Percentiles rank a stretch among this genome's conserved stretches.
These are phyloP conservation scores for Anableps anableps DNA, from an alignment of 2,797 vertebrate genomes.

Conservation along the genomic window DNA sequence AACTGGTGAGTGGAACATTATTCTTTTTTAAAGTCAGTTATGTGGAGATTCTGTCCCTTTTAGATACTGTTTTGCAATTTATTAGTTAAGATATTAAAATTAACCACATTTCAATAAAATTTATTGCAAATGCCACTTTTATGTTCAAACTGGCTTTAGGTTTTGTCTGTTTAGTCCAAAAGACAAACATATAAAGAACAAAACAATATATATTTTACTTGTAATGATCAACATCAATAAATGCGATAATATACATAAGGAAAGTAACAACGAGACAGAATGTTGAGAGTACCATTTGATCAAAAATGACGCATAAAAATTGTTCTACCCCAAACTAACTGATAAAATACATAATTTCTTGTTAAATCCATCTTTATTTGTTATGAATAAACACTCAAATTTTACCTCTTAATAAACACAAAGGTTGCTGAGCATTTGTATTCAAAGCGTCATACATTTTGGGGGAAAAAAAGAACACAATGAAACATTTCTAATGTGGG, in stretches of 20 bases:
- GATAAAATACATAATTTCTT: background rate
- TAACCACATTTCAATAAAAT: background rate
- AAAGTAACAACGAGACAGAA: background rate
- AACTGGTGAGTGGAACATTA: conserved; percentile 82
- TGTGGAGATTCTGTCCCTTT: background rate
- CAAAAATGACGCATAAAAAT: background rate
- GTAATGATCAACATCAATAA: background rate
- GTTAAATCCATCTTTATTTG: background rate
- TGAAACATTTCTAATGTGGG: conserved; percentile 12
- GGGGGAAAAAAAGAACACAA: background rate
- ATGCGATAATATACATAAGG: background rate
- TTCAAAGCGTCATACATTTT: background rate
- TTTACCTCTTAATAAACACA: background rate
- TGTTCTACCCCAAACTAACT: background rate
- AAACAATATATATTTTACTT: background rate
- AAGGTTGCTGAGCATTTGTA: background rate
- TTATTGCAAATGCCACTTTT: background rate
- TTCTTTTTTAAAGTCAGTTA: conserved; percentile 11
- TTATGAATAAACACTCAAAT: background rate
- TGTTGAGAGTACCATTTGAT: background rate
- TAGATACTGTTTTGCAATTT: background rate
- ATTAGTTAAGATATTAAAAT: background rate
- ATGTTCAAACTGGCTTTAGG: background rate
- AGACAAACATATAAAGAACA: background rate
- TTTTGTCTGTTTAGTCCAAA: background rate